Base-by-base conservation (phyloP, 2,113 vertebrate species). In the Sinocyclocheilus rhinocerous region DNA sequence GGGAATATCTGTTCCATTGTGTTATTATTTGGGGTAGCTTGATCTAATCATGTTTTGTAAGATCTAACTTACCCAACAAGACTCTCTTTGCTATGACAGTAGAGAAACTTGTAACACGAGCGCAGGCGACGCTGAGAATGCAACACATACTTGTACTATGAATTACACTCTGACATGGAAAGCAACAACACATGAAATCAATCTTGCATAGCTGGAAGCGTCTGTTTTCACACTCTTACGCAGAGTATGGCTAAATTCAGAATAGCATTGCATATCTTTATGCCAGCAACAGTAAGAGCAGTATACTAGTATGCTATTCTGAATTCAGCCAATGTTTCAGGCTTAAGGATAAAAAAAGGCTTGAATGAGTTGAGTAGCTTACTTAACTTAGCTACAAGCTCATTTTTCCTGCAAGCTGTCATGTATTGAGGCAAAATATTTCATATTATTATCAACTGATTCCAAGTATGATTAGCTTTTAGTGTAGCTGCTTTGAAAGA, bases 111-210 rank as follows among this genome's bases (percentile, higher is more conserved):
- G 22, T 26, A 16, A 48, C 72, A 75, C 42, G 1, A 26, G 7
- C 7, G 11, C 42, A 16, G 69, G 20, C 36, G 69, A 39, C 4
- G 4, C 69, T 73, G 36, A 42, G 36, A 73, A 73, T 73, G 69
- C 69, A 73, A 73, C 36, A 73, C 69, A 73, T 42, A 72, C 69
- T 39, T 39, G 36, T 39, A 42, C 65, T 69, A 69, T 42, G 16
- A 72, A 72, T 42, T 73, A 45, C 6, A 16, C 42, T 29, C 13
- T 76, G 42, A 26, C 42, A 76, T 26, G 42, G 42, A 76, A 48
- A 48, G 72, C 42, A 76, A 73, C 33, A 73, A 76, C 72, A 24
- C n/a, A 48, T 26, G 72, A 76, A 48, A 50, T 48, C 42, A 76
- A 16, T 50, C 22, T 48, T 16, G n/a, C 72, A 76, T 16, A 16